Percentiles rank a stretch among this genome's conserved stretches.
phyloP scores from a whole-genome alignment of 64 coral and sea anemone genomes.

The Actinia tenebrosa region DNA sequence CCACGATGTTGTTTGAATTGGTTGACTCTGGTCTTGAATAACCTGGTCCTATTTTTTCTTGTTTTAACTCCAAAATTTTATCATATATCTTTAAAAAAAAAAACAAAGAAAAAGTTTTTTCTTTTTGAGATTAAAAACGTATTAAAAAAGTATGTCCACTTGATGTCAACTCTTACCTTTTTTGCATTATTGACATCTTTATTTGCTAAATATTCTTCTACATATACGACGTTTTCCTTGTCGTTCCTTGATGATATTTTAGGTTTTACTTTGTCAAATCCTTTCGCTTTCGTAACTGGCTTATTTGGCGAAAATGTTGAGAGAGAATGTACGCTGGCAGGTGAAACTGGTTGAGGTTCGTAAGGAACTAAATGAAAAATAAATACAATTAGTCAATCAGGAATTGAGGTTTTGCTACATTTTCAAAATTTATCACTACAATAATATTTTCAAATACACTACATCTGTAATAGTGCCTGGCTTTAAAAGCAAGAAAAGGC shows the following conservation, averaged over 20 bases:
- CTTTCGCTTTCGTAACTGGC: not conserved
- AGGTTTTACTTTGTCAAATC: constrained; percentile 44
- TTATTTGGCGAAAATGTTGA: not conserved
- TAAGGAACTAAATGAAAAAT: constrained; percentile 14
- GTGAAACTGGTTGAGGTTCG: constrained; percentile 17
- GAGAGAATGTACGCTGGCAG: not conserved
- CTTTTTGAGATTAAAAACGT: too few species aligned
- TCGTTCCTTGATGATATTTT: constrained; percentile 40
- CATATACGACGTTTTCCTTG: constrained; percentile 38
- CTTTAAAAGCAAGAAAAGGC: too few species aligned
- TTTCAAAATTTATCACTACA: too few species aligned
- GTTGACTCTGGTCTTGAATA: constrained; percentile 49
- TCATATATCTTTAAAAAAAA: constrained; percentile 53
- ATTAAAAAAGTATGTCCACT: too few species aligned
- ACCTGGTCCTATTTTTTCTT: constrained; percentile 48
- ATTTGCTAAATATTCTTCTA: constrained; percentile 66
- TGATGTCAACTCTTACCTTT: constrained; percentile 42
- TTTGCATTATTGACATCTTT: constrained; percentile 74
- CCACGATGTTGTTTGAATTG: constrained; percentile 54
- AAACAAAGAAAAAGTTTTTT: not conserved
- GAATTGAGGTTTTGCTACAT: too few species aligned
- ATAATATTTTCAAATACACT: too few species aligned
- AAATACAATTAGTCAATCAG: not conserved
- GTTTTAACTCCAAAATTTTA: constrained; percentile 72
- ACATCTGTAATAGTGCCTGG: too few species aligned